Conservation (phyloP, 2,888 invertebrate genomes). For the Ceraclea dissimilis region DNA sequence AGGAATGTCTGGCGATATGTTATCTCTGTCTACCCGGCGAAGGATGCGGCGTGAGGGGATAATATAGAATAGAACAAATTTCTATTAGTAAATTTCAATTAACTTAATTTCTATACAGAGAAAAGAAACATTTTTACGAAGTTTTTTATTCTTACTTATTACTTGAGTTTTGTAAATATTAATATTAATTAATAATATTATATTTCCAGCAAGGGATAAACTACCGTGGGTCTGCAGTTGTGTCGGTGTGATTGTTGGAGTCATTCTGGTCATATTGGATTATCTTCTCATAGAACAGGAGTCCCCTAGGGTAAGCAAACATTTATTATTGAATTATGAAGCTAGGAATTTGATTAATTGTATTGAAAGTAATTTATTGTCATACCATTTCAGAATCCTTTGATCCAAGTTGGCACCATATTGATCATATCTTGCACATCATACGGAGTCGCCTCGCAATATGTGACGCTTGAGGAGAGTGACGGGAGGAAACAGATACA, state of each 20-base stretch:
- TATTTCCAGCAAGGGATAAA: constrained; percentile 56
- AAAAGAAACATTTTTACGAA: too few relatives aligned
- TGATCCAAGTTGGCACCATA: not conserved
- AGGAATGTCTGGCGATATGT: too few relatives aligned
- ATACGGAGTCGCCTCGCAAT: not conserved
- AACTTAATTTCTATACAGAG: too few relatives aligned
- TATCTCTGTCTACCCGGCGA: too few relatives aligned
- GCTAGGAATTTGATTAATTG: too few relatives aligned
- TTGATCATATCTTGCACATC: not conserved
- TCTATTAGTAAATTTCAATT: too few relatives aligned
- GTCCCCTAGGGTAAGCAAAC: constrained; percentile 53
- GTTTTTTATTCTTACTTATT: too few relatives aligned
- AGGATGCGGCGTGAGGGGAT: too few relatives aligned
- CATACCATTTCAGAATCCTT: not conserved
- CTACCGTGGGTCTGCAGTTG: constrained; percentile 70
- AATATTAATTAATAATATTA: too few relatives aligned
- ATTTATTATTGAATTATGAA: too few relatives aligned
- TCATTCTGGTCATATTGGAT: constrained; percentile 61
- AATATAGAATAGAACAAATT: too few relatives aligned
- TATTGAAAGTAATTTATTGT: not conserved
- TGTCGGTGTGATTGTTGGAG: constrained; percentile 62
- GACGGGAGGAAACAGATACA: not conserved
- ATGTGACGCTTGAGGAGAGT: not conserved
- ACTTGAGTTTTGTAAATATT: too few relatives aligned
- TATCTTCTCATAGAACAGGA: constrained; percentile 58